Evolutionary conservation across 2,113 vertebrate species (phyloP).

Genomic region (Willisornis vidua): DNA sequence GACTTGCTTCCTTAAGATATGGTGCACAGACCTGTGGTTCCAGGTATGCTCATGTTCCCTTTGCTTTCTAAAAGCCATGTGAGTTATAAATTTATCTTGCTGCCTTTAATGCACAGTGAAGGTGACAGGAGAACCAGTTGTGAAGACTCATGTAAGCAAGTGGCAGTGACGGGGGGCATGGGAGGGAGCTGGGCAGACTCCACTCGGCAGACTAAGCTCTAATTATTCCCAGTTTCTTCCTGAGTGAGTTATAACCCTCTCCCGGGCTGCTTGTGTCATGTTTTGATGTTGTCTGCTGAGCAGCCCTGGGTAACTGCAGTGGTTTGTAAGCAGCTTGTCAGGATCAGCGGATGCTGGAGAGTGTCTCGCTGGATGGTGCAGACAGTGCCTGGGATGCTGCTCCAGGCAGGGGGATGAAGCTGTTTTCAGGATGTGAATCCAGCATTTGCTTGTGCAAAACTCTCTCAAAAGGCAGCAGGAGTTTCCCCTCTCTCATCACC

Average conservation of each 20-base stretch:
- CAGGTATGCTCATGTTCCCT: neutral
- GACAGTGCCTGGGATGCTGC: neutral
- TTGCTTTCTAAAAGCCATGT: neutral
- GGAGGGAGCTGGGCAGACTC: neutral
- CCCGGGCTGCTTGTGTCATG: neutral
- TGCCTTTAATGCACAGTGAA: neutral
- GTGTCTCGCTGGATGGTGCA: accelerated
- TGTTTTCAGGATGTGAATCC: neutral
- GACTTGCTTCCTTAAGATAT: neutral
- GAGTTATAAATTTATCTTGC: neutral
- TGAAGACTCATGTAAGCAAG: neutral
- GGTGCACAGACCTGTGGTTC: accelerated
- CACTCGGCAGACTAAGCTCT: neutral
- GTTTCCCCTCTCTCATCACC: neutral
- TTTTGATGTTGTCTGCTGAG: neutral
- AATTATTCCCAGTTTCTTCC: neutral
- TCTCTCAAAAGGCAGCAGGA: neutral
- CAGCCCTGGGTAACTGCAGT: neutral
- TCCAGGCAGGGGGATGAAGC: neutral
- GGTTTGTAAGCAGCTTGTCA: neutral
- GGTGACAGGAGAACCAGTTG: neutral
- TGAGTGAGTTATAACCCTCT: neutral
- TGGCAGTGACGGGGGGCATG: accelerated
- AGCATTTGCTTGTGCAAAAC: neutral
- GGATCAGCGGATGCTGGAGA: neutral